Conservation (phyloP, 1,140 invertebrate genomes). For the Hermetia illucens region DNA sequence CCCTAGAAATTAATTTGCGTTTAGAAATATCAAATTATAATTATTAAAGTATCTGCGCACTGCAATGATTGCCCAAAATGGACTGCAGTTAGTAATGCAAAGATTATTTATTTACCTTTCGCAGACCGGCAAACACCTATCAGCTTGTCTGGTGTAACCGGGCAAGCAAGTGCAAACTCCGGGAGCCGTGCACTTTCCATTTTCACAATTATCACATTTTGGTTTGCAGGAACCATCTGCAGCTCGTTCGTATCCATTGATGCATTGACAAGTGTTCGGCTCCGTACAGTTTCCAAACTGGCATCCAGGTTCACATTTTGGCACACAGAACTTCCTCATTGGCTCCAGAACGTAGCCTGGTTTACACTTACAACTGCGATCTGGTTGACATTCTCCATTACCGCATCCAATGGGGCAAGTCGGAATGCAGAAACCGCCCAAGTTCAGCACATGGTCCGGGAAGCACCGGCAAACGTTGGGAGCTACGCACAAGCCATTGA, state of each 20-base stretch:
- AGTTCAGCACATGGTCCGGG: constrained; percentile 37
- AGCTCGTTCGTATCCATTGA: constrained; percentile 25
- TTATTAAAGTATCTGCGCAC: background rate
- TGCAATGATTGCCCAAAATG: background rate
- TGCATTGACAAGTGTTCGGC: constrained; percentile 38
- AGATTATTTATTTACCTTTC: constrained; percentile 14
- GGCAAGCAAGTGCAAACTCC: constrained; percentile 35
- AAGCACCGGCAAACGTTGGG: constrained; percentile 43
- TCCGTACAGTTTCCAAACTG: constrained; percentile 38
- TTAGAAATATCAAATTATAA: background rate
- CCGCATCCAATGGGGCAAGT: constrained; percentile 27
- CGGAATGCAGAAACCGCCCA: constrained; percentile 22
- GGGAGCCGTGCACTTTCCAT: constrained; percentile 37
- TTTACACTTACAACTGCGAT: constrained; percentile 40
- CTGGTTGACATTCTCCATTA: constrained; percentile 35
- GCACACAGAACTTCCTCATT: constrained; percentile 35
- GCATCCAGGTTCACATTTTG: constrained; percentile 42
- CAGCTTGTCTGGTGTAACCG: constrained; percentile 31
- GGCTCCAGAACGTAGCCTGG: constrained; percentile 42
- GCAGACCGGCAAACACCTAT: constrained; percentile 37
- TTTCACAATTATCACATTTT: constrained; percentile 30
- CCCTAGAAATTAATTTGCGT: constrained; percentile 10
- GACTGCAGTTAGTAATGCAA: background rate
- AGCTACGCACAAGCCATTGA: constrained; percentile 40
- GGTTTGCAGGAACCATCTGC: constrained; percentile 30